Percentiles rank a stretch among this genome's conserved stretches.
These are phyloP conservation scores for Orthonevra nobilis DNA, from an alignment of 2,888 invertebrate genomes.

Conservation along the genomic window DNA sequence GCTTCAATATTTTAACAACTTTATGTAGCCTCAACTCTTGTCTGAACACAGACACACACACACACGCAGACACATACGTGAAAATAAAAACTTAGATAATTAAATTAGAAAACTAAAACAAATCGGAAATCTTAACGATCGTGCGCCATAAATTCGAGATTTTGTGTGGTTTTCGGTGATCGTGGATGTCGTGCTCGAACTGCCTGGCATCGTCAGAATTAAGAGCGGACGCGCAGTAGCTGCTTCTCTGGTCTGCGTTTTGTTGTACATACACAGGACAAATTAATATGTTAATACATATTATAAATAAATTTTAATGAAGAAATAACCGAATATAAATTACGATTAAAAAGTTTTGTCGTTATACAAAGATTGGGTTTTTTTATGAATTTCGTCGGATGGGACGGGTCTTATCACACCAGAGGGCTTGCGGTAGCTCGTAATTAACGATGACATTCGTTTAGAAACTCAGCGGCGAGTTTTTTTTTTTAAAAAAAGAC, in stretches of 20 bases:
- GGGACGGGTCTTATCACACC: constrained; percentile 53
- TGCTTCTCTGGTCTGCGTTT: constrained; percentile 19
- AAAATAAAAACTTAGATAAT: constrained; percentile 11
- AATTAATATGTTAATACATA: constrained; percentile 67
- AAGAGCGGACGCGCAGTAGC: constrained; percentile 42
- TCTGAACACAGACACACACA: constrained; percentile 2
- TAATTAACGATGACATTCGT: constrained; percentile 38
- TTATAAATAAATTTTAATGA: constrained; percentile 65
- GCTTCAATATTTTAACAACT: constrained; percentile 57
- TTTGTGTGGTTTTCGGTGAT: constrained; percentile 45
- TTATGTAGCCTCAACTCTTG: constrained; percentile 37
- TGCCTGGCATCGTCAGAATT: constrained; percentile 6
- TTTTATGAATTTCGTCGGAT: constrained; percentile 36
- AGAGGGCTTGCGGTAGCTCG: constrained; percentile 55
- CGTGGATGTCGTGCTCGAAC: constrained; percentile 3
- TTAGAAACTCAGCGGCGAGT: constrained; percentile 44
- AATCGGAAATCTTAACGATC: constrained; percentile 56
- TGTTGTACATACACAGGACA: constrained; percentile 36
- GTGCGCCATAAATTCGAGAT: constrained; percentile 55
- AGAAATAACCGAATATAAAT: constrained; percentile 68
- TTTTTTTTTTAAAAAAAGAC: too few species aligned
- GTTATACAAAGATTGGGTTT: constrained; percentile 47
- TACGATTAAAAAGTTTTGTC: constrained; percentile 64
- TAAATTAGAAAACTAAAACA: constrained; percentile 42
- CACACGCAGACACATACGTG: too few species aligned